Percentiles rank a stretch among this genome's conserved stretches.
Evolutionary conservation across 64 coral and sea anemone species (phyloP).

Genomic region (Stichodactyla mertensii): DNA sequence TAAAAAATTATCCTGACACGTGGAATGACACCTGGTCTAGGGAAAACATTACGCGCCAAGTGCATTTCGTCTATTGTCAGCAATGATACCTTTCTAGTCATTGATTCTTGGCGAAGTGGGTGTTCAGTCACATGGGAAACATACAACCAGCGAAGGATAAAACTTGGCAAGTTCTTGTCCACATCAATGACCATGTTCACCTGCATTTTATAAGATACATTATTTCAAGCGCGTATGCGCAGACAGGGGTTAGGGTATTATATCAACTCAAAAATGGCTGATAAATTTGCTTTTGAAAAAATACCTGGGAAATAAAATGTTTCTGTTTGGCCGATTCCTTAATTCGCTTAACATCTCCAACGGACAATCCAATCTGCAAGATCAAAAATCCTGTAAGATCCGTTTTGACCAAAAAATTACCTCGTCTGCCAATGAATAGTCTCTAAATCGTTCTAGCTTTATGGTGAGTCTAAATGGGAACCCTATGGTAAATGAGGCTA

Average conservation of each 20-base stretch:
- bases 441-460: too few species aligned
- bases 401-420: background rate
- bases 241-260: background rate
- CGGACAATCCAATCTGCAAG: constrained; percentile 46
- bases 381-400: background rate
- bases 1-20: too few species aligned
- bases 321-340: constrained; percentile 33
- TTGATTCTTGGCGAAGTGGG: background rate
- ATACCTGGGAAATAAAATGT: constrained; percentile 37
- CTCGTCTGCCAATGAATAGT: too few species aligned
- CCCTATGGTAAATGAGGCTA: too few species aligned
- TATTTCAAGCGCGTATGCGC: too few species aligned
- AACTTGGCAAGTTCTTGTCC: background rate
- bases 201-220: background rate
- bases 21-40: too few species aligned
- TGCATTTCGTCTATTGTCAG: too few species aligned
- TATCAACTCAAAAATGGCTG: background rate
- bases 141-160: background rate
- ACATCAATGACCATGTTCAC: background rate
- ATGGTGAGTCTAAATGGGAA: too few species aligned
- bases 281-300: background rate
- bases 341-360: constrained; percentile 49
- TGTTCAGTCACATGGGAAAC: background rate
- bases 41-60: too few species aligned
- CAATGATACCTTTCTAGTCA: background rate